These are phyloP conservation scores for Drosophila flavopinicola DNA, from an alignment of 2,888 invertebrate species.

Conservation along the genomic window DNA sequence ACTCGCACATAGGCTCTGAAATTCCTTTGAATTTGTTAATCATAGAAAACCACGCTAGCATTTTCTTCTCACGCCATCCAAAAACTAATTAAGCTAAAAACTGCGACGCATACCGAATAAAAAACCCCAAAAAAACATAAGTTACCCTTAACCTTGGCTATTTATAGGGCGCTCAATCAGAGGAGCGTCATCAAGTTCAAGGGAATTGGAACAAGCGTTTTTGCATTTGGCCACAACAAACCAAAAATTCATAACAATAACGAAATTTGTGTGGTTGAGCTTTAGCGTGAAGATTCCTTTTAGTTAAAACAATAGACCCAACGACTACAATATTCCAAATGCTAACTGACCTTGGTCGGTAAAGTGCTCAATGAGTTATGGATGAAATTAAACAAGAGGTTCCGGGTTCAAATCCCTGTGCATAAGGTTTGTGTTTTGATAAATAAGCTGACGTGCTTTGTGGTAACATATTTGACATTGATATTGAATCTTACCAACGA, in stretches of 20 bases:
- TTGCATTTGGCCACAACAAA: slow-evolving; percentile 55
- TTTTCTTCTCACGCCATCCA: not conserved
- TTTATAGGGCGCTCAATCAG: slow-evolving; percentile 40
- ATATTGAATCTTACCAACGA: too few relatives aligned
- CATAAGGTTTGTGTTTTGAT: not conserved
- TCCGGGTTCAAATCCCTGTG: too few relatives aligned
- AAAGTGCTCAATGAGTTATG: not conserved
- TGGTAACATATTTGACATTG: too few relatives aligned
- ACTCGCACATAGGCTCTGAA: slow-evolving; percentile 24
- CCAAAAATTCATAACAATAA: slow-evolving; percentile 33
- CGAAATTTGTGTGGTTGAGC: slow-evolving; percentile 4
- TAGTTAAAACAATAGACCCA: slow-evolving; percentile 13
- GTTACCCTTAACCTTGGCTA: slow-evolving; percentile 62
- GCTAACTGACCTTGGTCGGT: not conserved
- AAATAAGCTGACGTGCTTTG: not conserved
- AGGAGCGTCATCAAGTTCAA: slow-evolving; percentile 72
- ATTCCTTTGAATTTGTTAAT: slow-evolving; percentile 47
- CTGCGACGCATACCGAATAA: slow-evolving; percentile 27
- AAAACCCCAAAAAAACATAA: slow-evolving; percentile 17
- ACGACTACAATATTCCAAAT: not conserved
- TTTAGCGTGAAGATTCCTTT: slow-evolving; percentile 21
- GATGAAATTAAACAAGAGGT: not conserved
- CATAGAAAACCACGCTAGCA: slow-evolving; percentile 15
- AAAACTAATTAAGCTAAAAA: slow-evolving; percentile 29
- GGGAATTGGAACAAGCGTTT: slow-evolving; percentile 55